Evolutionary conservation across 92 coral and sea anemone species (phyloP).

Genomic region (Chrysogorgia sp.): DNA sequence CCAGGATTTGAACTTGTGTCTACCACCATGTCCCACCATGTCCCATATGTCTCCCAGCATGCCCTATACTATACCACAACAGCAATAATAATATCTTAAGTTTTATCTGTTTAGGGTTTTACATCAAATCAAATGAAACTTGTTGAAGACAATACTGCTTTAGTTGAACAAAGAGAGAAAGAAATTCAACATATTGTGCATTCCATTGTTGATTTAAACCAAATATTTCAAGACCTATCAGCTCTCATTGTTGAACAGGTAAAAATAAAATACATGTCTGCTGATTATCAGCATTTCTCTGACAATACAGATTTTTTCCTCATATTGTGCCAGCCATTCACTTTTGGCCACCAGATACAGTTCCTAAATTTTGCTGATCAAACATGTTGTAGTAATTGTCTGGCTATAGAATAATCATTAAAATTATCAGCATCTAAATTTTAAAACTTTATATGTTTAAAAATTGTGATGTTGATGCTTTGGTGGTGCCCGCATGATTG

Average conservation of each 20-base stretch:
- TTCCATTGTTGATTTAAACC: conserved; percentile 91
- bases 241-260: conserved; percentile 97
- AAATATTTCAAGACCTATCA: conserved; percentile 94
- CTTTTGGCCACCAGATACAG: not conserved
- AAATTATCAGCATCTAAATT: no score
- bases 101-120: conserved; percentile 72
- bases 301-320: no score
- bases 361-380: no score
- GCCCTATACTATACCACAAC: not conserved
- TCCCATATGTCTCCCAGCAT: no score
- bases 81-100: not conserved
- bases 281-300: no score
- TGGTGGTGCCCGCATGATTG: no score
- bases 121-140: conserved; percentile 89
- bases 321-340: not conserved
- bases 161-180: conserved; percentile 91
- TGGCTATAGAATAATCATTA: no score
- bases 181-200: conserved; percentile 94
- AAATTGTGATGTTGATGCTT: no score
- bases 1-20: no score
- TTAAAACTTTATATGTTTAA: no score
- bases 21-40: no score
- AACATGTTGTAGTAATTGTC: no score
- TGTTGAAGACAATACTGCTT: conserved; percentile 79
- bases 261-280: not conserved